Conservation (phyloP, 2,888 invertebrate genomes). For the Harpagoxenus sublaevis region DNA sequence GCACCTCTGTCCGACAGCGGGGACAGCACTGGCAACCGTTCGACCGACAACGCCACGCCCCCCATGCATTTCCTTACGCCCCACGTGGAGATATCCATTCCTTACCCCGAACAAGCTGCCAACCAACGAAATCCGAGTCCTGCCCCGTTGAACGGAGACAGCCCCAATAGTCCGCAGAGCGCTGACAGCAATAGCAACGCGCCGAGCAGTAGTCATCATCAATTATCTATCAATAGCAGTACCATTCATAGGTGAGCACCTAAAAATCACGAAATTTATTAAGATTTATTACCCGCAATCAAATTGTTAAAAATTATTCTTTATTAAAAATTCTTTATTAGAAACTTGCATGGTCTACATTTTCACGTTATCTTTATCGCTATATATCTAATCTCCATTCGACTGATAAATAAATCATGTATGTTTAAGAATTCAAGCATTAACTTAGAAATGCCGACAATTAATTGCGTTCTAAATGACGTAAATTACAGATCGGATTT, state of each 20-base stretch:
- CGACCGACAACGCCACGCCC: slow-evolving; percentile 95
- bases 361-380: no score
- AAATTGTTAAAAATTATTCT: not conserved
- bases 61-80: slow-evolving; percentile 97
- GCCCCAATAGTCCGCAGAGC: slow-evolving; percentile 93
- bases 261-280: not conserved
- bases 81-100: slow-evolving; percentile 96
- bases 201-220: slow-evolving; percentile 91
- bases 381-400: not conserved
- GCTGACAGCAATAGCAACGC: slow-evolving; percentile 92
- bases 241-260: slow-evolving; percentile 81
- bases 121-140: slow-evolving; percentile 82
- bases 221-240: slow-evolving; percentile 87
- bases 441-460: not conserved
- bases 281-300: not conserved
- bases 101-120: slow-evolving; percentile 92
- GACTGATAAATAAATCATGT: not conserved
- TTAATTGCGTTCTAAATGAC: not conserved
- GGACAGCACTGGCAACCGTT: slow-evolving; percentile 93
- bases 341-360: not conserved
- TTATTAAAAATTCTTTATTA: not conserved
- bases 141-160: slow-evolving; percentile 89
- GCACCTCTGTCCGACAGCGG: slow-evolving; percentile 95
- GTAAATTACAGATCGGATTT: slow-evolving; percentile 14
- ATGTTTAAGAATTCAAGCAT: not conserved